Percentiles rank a stretch among this genome's conserved stretches.
These are phyloP conservation scores for Idaea biselata DNA, from an alignment of 2,888 invertebrate genomes.

Conservation along the genomic window DNA sequence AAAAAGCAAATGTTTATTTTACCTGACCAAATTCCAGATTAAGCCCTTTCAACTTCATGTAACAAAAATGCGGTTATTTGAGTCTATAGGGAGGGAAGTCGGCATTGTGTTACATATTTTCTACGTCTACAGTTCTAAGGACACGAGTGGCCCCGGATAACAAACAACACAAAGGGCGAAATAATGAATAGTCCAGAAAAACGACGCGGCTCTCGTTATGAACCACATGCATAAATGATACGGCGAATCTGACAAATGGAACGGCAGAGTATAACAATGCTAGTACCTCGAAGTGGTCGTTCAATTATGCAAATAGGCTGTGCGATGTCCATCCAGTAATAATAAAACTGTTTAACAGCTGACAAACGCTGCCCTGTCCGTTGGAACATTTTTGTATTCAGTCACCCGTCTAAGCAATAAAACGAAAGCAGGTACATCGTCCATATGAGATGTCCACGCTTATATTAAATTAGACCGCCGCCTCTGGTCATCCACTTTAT, in stretches of 20 bases:
- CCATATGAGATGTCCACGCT: constrained; percentile 65
- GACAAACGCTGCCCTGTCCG: constrained; percentile 60
- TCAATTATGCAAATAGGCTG: constrained; percentile 81
- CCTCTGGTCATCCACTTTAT: constrained; percentile 73
- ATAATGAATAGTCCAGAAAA: constrained; percentile 78
- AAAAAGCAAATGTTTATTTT: constrained; percentile 61
- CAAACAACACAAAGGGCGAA: constrained; percentile 71
- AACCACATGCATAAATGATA: constrained; percentile 79
- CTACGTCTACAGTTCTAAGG: constrained; percentile 54
- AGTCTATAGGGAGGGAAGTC: constrained; percentile 58
- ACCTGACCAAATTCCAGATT: constrained; percentile 69
- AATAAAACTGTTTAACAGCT: constrained; percentile 80
- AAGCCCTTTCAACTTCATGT: constrained; percentile 64
- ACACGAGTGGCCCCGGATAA: constrained; percentile 59
- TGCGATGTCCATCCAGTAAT: constrained; percentile 72
- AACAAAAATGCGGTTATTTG: constrained; percentile 63
- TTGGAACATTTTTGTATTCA: constrained; percentile 67
- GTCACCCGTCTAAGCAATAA: constrained; percentile 68
- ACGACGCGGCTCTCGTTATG: constrained; percentile 71
- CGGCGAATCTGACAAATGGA: constrained; percentile 79
- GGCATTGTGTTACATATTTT: constrained; percentile 60
- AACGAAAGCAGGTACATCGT: constrained; percentile 67
- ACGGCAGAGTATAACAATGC: constrained; percentile 79
- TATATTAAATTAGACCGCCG: constrained; percentile 77
- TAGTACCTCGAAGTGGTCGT: constrained; percentile 77